phyloP scores from a whole-genome alignment of 35 echinoderm and acorn worm genomes.

The Amphiura filiformis region DNA sequence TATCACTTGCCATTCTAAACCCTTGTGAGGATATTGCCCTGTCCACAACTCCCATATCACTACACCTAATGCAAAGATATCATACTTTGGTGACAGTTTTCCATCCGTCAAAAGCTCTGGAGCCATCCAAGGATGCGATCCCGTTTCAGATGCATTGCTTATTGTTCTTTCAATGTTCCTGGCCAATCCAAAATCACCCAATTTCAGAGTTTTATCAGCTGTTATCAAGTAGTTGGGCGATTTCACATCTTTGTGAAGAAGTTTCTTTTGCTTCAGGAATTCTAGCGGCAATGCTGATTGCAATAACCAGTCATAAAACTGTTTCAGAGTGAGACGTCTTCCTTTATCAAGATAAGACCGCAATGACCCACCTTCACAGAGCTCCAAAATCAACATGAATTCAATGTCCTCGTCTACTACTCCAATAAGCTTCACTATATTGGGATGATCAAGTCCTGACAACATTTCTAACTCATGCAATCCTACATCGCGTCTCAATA shows the following conservation, averaged over 20 bases:
- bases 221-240: not conserved
- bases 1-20: not conserved
- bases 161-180: not conserved
- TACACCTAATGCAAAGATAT: not conserved
- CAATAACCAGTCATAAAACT: not conserved
- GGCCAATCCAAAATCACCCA: too few relatives aligned
- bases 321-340: not conserved
- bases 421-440: too few relatives aligned
- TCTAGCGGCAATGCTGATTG: not conserved
- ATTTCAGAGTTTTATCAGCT: not conserved
- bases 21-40: not conserved
- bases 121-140: not conserved
- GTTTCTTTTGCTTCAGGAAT: not conserved
- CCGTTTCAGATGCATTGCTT: not conserved
- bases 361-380: too few relatives aligned
- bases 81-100: not conserved
- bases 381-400: too few relatives aligned
- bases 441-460: too few relatives aligned
- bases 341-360: too few relatives aligned
- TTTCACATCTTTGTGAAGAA: not conserved
- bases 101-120: not conserved
- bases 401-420: too few relatives aligned
- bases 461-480: too few relatives aligned
- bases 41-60: not conserved
- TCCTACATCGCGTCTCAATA: too few relatives aligned